A percentile compares a stretch with the other conserved stretches of the same genome.
Evolutionary conservation across 2,888 invertebrate species (phyloP).

Genomic region (Choreutis nemorana): DNA sequence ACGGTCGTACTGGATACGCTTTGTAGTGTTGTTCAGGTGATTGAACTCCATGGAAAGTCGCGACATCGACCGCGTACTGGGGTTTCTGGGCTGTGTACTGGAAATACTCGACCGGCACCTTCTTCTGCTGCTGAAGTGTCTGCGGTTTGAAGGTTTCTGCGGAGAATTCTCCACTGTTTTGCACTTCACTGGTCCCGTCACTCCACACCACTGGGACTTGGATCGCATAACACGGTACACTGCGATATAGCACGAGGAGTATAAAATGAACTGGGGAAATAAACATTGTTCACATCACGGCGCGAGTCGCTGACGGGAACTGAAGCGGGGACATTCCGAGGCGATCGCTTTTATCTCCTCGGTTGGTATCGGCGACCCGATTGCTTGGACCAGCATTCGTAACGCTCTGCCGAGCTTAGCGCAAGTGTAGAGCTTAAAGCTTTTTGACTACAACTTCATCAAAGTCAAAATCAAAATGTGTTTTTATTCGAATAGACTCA

Average conservation of each 20-base stretch:
- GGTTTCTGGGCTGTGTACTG: conserved; percentile 49
- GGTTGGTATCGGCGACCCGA: conserved; percentile 51
- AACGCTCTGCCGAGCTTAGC: conserved; percentile 26
- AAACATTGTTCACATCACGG: conserved; percentile 11
- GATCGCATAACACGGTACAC: conserved; percentile 38
- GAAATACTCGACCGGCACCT: conserved; percentile 40
- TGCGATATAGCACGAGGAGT: conserved; percentile 34
- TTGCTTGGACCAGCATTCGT: conserved; percentile 41
- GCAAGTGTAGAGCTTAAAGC: conserved; percentile 15
- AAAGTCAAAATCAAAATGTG: no score
- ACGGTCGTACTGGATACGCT: conserved; percentile 36
- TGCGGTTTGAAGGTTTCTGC: conserved; percentile 19
- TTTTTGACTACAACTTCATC: no score
- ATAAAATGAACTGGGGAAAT: conserved; percentile 22
- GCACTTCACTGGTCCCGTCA: conserved; percentile 40
- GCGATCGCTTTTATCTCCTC: conserved; percentile 59
- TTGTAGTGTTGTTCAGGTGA: conserved; percentile 40
- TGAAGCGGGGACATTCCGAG: conserved; percentile 41
- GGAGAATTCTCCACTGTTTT: conserved; percentile 18
- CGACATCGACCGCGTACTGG: conserved; percentile 43
- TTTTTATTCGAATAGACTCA: no score
- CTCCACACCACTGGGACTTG: conserved; percentile 46
- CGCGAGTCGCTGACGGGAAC: conserved; percentile 36
- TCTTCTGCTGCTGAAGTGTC: conserved; percentile 13
- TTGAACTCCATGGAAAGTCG: conserved; percentile 42